phyloP scores from a whole-genome alignment of 2,888 invertebrate species.

The Congeria kusceri region DNA sequence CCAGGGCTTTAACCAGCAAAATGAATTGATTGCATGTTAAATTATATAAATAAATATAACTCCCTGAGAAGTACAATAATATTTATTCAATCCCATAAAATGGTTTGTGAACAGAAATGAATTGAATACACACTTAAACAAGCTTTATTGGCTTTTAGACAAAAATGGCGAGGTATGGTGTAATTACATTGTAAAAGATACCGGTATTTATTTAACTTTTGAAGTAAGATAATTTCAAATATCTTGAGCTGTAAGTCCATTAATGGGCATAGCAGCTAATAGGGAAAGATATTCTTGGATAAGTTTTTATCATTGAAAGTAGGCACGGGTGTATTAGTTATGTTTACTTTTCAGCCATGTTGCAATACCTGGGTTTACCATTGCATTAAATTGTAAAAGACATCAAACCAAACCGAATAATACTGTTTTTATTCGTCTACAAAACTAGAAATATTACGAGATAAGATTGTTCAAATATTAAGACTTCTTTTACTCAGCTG shows the following conservation, averaged over 20 bases:
- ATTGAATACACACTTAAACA: conserved; percentile 43
- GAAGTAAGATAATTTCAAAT: conserved; percentile 56
- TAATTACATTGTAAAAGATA: conserved; percentile 56
- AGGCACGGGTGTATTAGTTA: conserved; percentile 18
- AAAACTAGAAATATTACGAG: neutral
- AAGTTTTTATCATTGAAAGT: conserved; percentile 32
- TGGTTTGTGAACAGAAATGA: conserved; percentile 15
- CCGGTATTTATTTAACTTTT: conserved; percentile 55
- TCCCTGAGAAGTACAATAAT: conserved; percentile 44
- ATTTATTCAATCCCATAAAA: conserved; percentile 49
- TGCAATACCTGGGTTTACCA: conserved; percentile 37
- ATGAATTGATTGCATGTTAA: conserved; percentile 26
- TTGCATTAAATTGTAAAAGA: conserved; percentile 41
- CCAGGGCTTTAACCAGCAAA: conserved; percentile 3
- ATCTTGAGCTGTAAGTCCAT: conserved; percentile 38
- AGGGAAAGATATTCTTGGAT: conserved; percentile 30
- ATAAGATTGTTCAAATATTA: conserved; percentile 2
- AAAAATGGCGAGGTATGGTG: conserved; percentile 45
- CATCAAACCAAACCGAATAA: conserved; percentile 39
- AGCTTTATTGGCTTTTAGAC: conserved; percentile 30
- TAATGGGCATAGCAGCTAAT: conserved; percentile 51
- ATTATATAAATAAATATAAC: conserved; percentile 54
- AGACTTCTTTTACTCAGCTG: no score
- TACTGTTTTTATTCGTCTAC: conserved; percentile 6
- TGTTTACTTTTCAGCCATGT: conserved; percentile 42